Base-by-base conservation (phyloP, 2,888 invertebrate genomes). In the Rhopalosiphum nymphaeae region DNA sequence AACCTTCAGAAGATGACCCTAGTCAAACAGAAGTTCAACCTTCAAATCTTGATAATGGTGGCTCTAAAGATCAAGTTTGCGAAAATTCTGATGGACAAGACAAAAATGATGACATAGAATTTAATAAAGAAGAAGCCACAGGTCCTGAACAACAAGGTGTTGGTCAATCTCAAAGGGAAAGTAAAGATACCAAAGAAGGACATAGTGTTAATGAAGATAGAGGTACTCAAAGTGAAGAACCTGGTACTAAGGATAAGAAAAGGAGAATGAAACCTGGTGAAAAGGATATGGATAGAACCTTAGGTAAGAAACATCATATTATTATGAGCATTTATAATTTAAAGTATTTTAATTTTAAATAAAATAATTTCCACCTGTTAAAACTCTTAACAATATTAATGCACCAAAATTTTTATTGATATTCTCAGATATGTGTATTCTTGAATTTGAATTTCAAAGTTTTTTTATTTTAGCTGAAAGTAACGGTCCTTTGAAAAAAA, bases 191-290 rank as follows among this genome's bases (percentile, higher is more conserved):
- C 96, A 95, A 96, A 95, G 85, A 96, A 95, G 92, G 96, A 96
- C 36, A 96, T 95, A 44, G 95, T 96, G 95, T 95, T 96, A 94
- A 95, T 95, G 95, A 95, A 95, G 95, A 96, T 95, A 95, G 96
- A 90, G 94, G 95, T 10, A 25, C 92, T 9, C 93, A 94, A 53
- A 95, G 91, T 95, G 95, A 96, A 0, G 96, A 96, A 11, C 95
- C 95, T 29, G 95, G 96, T 85, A 95, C 96, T 87, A 96, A 96
- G 46, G 95, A 96, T 67, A 95, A 96, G 90, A 96, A 96, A 94
- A 96, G 97, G 95, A 97, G 97, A 95, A 97, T 97, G 93, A 97
- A 97, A 95, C 98, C 98, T 0, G 98, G 98, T 0, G 96, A 97
- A 95, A 97, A 97, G 0, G 97, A 98, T 95, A 97, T 97, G 86